A percentile compares a stretch with the other conserved stretches of the same genome.
These are phyloP conservation scores for Egretta garzetta DNA, from an alignment of 2,113 vertebrate species.

Conservation along the genomic window DNA sequence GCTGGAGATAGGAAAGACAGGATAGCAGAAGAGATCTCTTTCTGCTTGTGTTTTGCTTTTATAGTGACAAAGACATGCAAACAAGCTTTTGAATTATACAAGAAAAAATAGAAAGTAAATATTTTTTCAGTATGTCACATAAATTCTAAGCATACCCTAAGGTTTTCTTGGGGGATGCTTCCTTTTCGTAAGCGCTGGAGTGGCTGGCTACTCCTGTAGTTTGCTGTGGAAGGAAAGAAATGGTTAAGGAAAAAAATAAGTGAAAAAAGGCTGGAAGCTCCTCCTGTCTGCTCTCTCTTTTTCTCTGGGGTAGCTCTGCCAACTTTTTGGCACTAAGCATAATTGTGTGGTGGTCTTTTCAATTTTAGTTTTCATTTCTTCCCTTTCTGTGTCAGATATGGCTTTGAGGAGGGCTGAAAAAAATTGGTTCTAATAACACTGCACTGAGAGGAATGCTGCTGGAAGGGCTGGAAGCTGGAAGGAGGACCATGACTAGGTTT, in stretches of 20 bases:
- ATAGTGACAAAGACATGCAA: background rate
- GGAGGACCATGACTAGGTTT: background rate
- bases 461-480: background rate
- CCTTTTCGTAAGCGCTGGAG: background rate
- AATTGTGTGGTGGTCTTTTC: background rate
- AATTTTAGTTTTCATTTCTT: background rate
- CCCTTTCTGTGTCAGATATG: background rate
- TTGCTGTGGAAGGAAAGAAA: background rate
- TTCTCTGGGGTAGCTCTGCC: background rate
- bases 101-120: background rate
- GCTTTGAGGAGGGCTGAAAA: background rate
- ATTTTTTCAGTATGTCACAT: background rate
- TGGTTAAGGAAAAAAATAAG: background rate
- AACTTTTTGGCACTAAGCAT: background rate
- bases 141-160: background rate
- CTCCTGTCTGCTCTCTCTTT: background rate
- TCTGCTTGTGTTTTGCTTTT: background rate
- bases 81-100: background rate
- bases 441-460: accelerated
- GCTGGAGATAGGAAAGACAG: background rate
- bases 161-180: background rate
- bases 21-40: background rate
- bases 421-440: background rate
- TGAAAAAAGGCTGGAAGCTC: background rate
- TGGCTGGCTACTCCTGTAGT: background rate